A percentile compares a stretch with the other conserved stretches of the same genome.
These are phyloP conservation scores for Caenorhabditis inopinata DNA, from an alignment of 1,140 invertebrate genomes.

Conservation along the genomic window DNA sequence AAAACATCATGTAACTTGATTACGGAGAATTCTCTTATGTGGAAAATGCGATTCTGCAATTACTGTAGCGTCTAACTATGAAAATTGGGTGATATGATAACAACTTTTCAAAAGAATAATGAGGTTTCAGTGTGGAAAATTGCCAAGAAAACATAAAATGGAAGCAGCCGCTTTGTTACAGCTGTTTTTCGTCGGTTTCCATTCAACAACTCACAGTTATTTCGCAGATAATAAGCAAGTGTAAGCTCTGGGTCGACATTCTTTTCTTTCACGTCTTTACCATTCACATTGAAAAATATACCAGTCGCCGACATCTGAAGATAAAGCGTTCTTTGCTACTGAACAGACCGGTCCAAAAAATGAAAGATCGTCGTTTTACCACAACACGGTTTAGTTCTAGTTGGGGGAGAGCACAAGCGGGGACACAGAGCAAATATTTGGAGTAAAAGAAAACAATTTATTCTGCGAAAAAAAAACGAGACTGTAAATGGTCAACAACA, in stretches of 20 bases:
- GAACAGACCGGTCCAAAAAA: not conserved
- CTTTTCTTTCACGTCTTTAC: slow-evolving; percentile 42
- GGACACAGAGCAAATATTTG: not conserved
- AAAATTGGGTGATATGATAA: too few species aligned
- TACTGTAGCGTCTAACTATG: too few species aligned
- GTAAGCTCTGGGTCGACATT: slow-evolving; percentile 45
- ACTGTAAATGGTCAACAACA: not conserved
- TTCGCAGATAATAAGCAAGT: slow-evolving; percentile 46
- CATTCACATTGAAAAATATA: slow-evolving; percentile 48
- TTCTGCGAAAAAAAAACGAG: not conserved
- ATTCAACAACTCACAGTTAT: slow-evolving; percentile 42
- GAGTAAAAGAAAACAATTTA: not conserved
- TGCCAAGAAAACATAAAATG: too few species aligned
- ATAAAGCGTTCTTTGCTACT: too few species aligned
- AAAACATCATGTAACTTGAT: too few species aligned
- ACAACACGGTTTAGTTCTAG: not conserved
- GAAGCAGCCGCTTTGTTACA: too few species aligned
- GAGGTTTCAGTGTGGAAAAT: too few species aligned
- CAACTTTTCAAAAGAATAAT: too few species aligned
- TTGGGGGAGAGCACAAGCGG: not conserved
- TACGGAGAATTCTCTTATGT: too few species aligned
- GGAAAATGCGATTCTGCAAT: too few species aligned
- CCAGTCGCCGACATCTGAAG: not conserved
- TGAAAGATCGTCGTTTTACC: too few species aligned
- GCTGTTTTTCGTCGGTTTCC: too few species aligned